Conservation (phyloP, 2,113 vertebrate genomes). For the Trematocara nigrifrons region DNA sequence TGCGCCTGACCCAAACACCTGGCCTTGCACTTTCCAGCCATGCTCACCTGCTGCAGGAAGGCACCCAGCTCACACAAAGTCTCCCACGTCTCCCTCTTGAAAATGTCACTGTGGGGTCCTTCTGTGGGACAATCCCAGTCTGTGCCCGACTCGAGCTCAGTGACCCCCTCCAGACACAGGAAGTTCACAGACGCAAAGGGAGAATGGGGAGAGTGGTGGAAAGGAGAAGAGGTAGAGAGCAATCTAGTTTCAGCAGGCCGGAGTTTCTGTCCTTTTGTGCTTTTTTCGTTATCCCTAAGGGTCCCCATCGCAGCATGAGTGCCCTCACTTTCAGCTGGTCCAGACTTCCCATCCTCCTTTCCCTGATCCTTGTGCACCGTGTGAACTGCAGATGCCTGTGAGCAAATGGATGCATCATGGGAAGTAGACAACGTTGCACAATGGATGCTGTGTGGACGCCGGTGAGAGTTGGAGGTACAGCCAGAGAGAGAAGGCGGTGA, state of each 20-base stretch:
- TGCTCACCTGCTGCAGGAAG: conserved; percentile 67
- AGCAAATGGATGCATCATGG: background rate
- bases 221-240: conserved; percentile 31
- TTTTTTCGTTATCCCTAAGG: background rate
- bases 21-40: conserved; percentile 4
- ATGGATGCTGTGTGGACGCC: conserved; percentile 1
- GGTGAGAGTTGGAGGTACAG: conserved; percentile 20
- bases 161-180: conserved; percentile 79
- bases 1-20: conserved; percentile 1
- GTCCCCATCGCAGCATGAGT: background rate
- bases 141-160: conserved; percentile 75
- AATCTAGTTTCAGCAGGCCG: conserved; percentile 39
- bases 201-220: conserved; percentile 15
- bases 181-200: conserved; percentile 51
- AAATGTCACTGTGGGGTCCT: conserved; percentile 46
- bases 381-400: background rate
- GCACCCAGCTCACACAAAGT: conserved; percentile 70
- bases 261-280: conserved; percentile 43
- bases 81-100: conserved; percentile 64
- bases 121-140: conserved; percentile 58
- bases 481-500: conserved; percentile 41
- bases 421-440: background rate
- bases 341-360: background rate
- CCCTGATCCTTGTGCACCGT: conserved; percentile 5
- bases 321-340: background rate